Percentiles rank a stretch among this genome's conserved stretches.
Evolutionary conservation across 2,797 vertebrate genomes (phyloP).

Genomic region (Ceryle rudis): DNA sequence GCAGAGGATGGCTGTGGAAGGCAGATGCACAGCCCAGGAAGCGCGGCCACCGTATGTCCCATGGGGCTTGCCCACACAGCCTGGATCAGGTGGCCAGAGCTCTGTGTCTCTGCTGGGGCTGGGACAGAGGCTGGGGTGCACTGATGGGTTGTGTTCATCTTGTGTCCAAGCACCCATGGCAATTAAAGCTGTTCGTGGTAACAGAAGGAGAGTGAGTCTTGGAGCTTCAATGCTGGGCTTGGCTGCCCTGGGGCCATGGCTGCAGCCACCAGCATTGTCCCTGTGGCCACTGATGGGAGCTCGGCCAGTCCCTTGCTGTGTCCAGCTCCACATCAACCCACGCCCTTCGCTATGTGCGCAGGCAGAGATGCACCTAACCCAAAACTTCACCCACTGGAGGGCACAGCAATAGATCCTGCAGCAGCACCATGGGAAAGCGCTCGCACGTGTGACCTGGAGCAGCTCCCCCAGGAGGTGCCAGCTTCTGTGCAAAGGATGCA

Average conservation of each 20-base stretch:
- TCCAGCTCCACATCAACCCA: not conserved
- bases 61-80: fast-evolving
- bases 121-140: not conserved
- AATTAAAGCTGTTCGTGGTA: conserved; percentile 38
- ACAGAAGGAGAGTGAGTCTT: not conserved
- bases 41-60: fast-evolving
- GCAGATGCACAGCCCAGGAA: not conserved
- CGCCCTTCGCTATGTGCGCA: fast-evolving
- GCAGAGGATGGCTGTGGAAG: not conserved
- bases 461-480: not conserved
- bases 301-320: not conserved
- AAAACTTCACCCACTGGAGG: not conserved
- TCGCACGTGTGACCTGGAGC: too few relatives aligned
- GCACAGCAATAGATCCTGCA: fast-evolving
- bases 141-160: not conserved
- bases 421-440: too few relatives aligned
- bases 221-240: not conserved
- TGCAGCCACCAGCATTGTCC: not conserved
- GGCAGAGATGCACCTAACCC: not conserved
- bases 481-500: not conserved
- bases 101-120: not conserved
- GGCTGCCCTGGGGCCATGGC: not conserved
- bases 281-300: not conserved
- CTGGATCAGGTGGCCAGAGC: fast-evolving
- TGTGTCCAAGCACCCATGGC: not conserved